These are phyloP conservation scores for Echiichthys vipera DNA, from an alignment of 2,797 vertebrate genomes.

Conservation along the genomic window DNA sequence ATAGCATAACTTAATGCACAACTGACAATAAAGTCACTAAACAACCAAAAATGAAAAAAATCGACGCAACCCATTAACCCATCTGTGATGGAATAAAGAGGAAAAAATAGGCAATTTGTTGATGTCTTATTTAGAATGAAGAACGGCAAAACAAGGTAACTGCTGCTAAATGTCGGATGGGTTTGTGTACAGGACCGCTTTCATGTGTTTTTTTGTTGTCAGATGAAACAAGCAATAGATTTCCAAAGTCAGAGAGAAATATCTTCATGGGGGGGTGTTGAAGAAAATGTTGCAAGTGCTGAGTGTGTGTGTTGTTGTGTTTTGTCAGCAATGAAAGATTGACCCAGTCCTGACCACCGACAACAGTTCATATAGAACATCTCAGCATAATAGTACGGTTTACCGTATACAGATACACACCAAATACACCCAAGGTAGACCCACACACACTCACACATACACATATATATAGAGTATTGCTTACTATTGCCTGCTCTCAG, in stretches of 20 bases:
- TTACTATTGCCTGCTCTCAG: conserved; percentile 55
- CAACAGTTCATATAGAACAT: conserved; percentile 54
- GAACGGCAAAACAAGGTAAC: conserved; percentile 28
- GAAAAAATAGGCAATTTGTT: conserved; percentile 16
- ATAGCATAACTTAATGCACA: neutral
- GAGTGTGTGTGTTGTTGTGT: conserved; percentile 23
- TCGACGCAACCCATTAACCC: conserved; percentile 26
- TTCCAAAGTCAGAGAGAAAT: conserved; percentile 53
- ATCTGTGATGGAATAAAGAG: conserved; percentile 23
- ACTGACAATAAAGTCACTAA: conserved; percentile 21
- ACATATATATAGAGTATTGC: conserved; percentile 45
- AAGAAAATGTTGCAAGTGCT: conserved; percentile 14
- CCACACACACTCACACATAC: conserved; percentile 22
- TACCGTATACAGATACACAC: conserved; percentile 35
- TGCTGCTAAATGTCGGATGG: conserved; percentile 24
- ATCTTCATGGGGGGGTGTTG: conserved; percentile 27
- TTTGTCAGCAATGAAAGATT: conserved; percentile 60
- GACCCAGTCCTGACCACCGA: conserved; percentile 57
- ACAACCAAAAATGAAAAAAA: conserved; percentile 5
- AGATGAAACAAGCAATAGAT: conserved; percentile 68
- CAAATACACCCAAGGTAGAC: neutral
- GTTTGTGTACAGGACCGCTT: conserved; percentile 17
- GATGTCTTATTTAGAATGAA: conserved; percentile 28
- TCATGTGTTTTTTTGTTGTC: conserved; percentile 57
- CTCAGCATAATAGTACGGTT: conserved; percentile 61